Evolutionary conservation across 2,797 vertebrate genomes (phyloP).

Genomic region (Staurois parvus): DNA sequence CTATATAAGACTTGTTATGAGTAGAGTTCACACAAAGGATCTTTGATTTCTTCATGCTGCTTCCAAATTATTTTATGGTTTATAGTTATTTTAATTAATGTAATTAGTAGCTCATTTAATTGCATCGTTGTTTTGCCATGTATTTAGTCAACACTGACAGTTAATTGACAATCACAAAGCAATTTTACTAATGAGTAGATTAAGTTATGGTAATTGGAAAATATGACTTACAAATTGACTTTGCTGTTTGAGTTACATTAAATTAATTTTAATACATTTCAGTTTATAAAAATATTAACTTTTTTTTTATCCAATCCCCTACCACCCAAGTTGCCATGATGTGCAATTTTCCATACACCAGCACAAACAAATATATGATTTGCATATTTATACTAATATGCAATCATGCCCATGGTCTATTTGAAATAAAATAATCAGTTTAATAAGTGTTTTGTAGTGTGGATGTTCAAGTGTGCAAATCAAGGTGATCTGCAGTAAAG

Average conservation of each 20-base stretch:
- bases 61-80: constrained; percentile 32
- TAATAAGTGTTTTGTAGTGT: too few relatives aligned
- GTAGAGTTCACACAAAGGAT: not conserved
- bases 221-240: constrained; percentile 33
- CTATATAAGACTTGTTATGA: not conserved
- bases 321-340: not conserved
- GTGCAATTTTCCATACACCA: not conserved
- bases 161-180: constrained; percentile 47
- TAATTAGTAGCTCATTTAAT: constrained; percentile 49
- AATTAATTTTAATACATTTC: not conserved
- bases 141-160: constrained; percentile 52
- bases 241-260: constrained; percentile 5
- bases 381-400: not conserved
- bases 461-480: too few relatives aligned
- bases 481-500: too few relatives aligned
- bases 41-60: constrained; percentile 8
- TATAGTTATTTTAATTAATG: constrained; percentile 32
- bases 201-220: constrained; percentile 16
- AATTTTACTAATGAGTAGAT: constrained; percentile 51
- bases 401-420: not conserved
- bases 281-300: constrained; percentile 14
- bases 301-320: not conserved
- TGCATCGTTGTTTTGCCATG: constrained; percentile 24
- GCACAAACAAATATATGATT: not conserved
- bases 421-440: not conserved